Conservation (phyloP, 2,888 invertebrate species). For the Horisme vitalbata region DNA sequence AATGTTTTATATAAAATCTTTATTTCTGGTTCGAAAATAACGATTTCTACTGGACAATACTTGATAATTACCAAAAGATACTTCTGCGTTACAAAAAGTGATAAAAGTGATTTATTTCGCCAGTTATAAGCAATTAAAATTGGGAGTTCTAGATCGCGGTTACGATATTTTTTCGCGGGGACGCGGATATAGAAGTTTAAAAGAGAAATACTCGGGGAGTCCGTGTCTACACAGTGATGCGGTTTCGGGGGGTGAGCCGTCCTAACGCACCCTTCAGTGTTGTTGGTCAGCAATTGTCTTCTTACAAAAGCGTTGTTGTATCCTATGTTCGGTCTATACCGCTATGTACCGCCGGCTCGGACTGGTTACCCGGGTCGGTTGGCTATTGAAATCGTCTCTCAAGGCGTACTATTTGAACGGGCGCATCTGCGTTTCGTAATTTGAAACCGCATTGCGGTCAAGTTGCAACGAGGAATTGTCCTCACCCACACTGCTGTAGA, state of each 20-base stretch:
- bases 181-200: conserved; percentile 34
- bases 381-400: conserved; percentile 4
- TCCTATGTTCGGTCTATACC: conserved; percentile 4
- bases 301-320: conserved; percentile 2
- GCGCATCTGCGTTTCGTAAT: conserved; percentile 3
- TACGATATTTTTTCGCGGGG: conserved; percentile 33
- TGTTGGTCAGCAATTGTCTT: conserved; percentile 22
- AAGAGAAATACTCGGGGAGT: conserved; percentile 32
- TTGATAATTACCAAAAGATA: conserved; percentile 9
- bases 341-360: background rate
- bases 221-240: conserved; percentile 54
- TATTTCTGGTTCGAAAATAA: background rate
- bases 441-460: conserved; percentile 2
- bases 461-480: conserved; percentile 30
- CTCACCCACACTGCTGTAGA: conserved; percentile 55
- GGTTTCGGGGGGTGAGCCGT: conserved; percentile 45
- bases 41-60: background rate
- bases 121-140: background rate
- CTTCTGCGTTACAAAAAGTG: conserved; percentile 19
- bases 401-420: conserved; percentile 6
- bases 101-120: background rate
- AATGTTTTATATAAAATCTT: conserved; percentile 7
- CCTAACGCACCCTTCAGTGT: conserved; percentile 36
- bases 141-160: conserved; percentile 41
- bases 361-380: conserved; percentile 6